Conservation (phyloP, 2,888 invertebrate genomes). For the Noctua comes region DNA sequence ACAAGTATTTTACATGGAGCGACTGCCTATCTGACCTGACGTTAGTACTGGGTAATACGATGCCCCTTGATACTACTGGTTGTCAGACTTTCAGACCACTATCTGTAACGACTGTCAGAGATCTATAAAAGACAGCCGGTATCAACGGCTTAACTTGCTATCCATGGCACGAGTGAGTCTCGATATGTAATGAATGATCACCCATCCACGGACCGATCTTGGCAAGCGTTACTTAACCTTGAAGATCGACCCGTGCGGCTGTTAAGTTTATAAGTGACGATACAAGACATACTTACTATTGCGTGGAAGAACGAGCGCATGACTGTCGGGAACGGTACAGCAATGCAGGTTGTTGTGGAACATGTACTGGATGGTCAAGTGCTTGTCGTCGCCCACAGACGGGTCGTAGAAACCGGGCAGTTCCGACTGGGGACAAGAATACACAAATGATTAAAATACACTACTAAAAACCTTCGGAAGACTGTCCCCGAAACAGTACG, state of each 20-base stretch:
- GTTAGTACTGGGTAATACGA: neutral
- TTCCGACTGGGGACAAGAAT: conserved; percentile 93
- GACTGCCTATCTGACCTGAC: neutral
- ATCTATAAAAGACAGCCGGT: neutral
- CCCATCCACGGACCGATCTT: neutral
- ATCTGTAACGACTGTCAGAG: neutral
- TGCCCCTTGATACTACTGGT: no score
- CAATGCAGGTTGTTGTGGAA: conserved; percentile 95
- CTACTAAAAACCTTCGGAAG: neutral
- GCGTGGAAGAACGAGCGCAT: conserved; percentile 91
- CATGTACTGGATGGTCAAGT: conserved; percentile 95
- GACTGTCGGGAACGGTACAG: conserved; percentile 94
- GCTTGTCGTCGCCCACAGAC: conserved; percentile 97
- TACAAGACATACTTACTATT: conserved; percentile 77
- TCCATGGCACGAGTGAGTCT: neutral
- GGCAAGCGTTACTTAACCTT: neutral
- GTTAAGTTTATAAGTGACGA: neutral
- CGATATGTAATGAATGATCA: neutral
- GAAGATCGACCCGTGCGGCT: neutral
- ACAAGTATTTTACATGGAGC: neutral
- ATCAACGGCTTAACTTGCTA: neutral
- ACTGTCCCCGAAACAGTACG: neutral
- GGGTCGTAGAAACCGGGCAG: conserved; percentile 99
- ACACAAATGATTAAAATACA: conserved; percentile 13
- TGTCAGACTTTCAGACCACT: neutral